Percentiles rank a stretch among this genome's conserved stretches.
Evolutionary conservation across 2,797 vertebrate species (phyloP).

Genomic region (Falco biarmicus): DNA sequence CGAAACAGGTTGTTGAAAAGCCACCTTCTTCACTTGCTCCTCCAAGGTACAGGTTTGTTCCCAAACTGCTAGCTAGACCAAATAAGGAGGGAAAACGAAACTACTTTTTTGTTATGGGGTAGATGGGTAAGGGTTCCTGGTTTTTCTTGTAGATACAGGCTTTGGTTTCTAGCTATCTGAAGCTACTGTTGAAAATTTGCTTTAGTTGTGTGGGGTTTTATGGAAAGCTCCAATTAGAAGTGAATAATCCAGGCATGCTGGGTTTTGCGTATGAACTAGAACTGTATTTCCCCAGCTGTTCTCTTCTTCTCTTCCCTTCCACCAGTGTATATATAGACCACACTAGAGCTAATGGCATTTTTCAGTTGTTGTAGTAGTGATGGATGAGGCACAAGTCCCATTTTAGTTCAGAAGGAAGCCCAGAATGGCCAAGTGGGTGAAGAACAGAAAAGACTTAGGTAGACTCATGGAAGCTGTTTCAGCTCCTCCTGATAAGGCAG

Average conservation of each 20-base stretch:
- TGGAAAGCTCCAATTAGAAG: neutral
- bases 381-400: neutral
- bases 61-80: slow-evolving; percentile 6
- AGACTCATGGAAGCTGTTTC: neutral
- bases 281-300: neutral
- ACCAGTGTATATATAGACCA: neutral
- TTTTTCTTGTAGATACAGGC: neutral
- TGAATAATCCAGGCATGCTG: neutral
- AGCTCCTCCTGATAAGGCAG: neutral
- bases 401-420: neutral
- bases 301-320: neutral
- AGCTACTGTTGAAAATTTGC: neutral
- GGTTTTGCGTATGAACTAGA: neutral
- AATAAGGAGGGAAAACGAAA: neutral
- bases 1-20: slow-evolving; percentile 77
- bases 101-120: neutral
- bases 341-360: neutral
- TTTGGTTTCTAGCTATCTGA: neutral
- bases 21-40: slow-evolving; percentile 72
- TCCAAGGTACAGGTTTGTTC: slow-evolving; percentile 78
- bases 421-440: neutral
- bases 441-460: neutral
- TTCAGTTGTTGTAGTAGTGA: neutral
- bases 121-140: neutral
- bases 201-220: neutral